Percentiles rank a stretch among this genome's conserved stretches.
phyloP scores from a whole-genome alignment of 2,888 invertebrate species.

The Melinaea marsaeus region DNA sequence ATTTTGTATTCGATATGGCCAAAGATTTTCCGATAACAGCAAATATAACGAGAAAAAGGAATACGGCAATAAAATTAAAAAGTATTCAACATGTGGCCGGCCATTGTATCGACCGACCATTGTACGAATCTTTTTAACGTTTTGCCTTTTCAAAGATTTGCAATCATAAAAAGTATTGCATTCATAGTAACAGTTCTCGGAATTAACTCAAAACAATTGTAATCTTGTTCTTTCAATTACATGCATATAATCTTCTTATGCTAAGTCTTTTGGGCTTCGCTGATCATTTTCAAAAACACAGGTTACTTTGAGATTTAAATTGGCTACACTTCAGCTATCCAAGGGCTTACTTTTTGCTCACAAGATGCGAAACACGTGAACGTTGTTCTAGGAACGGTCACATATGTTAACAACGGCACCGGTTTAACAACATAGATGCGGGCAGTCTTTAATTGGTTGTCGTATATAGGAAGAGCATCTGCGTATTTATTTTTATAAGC shows the following conservation, averaged over 20 bases:
- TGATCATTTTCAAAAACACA: background rate
- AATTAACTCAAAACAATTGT: slow-evolving; percentile 37
- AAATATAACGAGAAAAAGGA: slow-evolving; percentile 6
- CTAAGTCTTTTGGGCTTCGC: slow-evolving; percentile 4
- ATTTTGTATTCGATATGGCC: too few relatives aligned
- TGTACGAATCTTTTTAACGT: slow-evolving; percentile 65
- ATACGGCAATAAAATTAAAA: slow-evolving; percentile 60
- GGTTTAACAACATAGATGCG: slow-evolving; percentile 43
- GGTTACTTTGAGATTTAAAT: background rate
- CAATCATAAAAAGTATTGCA: slow-evolving; percentile 57
- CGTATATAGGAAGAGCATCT: slow-evolving; percentile 41
- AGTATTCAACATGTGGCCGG: slow-evolving; percentile 60
- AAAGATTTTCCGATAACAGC: background rate
- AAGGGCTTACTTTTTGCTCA: slow-evolving; percentile 49
- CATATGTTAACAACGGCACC: slow-evolving; percentile 51
- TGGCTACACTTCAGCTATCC: slow-evolving; percentile 20
- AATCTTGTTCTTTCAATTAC: slow-evolving; percentile 25
- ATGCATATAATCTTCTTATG: slow-evolving; percentile 14
- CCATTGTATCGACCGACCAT: slow-evolving; percentile 66
- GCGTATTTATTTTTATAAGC: slow-evolving; percentile 31
- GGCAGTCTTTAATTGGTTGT: slow-evolving; percentile 41
- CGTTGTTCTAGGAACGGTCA: slow-evolving; percentile 63
- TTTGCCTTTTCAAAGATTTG: slow-evolving; percentile 59
- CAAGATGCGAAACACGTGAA: slow-evolving; percentile 61
- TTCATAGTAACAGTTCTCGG: slow-evolving; percentile 58